phyloP scores from a whole-genome alignment of 2,888 invertebrate genomes.

The Zygogramma bicolorata region DNA sequence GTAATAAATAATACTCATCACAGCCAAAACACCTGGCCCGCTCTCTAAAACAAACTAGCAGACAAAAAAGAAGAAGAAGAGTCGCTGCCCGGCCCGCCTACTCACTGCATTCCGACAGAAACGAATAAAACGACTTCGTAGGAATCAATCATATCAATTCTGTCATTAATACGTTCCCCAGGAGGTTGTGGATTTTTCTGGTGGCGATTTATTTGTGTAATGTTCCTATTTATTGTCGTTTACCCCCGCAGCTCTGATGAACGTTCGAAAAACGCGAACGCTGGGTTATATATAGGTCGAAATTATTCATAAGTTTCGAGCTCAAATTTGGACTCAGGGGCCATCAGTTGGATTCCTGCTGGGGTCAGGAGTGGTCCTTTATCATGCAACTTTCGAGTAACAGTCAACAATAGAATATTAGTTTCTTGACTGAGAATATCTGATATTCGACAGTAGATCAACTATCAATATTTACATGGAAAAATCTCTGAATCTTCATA shows the following conservation, averaged over 20 bases:
- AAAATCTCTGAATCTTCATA: no score
- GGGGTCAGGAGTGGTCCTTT: no score
- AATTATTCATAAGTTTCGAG: background rate
- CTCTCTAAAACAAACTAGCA: constrained; percentile 36
- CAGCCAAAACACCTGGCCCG: constrained; percentile 58
- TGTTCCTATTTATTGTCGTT: constrained; percentile 37
- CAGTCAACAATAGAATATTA: no score
- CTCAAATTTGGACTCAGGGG: background rate
- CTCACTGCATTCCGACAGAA: constrained; percentile 1
- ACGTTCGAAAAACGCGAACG: background rate
- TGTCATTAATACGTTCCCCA: constrained; percentile 49
- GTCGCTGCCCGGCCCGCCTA: constrained; percentile 26
- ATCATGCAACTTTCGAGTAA: background rate
- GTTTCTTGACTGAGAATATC: no score
- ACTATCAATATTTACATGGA: no score
- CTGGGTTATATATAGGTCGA: background rate
- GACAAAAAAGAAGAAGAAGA: constrained; percentile 39
- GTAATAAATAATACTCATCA: constrained; percentile 61
- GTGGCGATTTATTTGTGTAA: constrained; percentile 40
- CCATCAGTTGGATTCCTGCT: background rate
- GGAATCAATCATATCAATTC: constrained; percentile 51
- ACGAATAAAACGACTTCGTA: constrained; percentile 32
- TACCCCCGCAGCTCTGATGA: background rate
- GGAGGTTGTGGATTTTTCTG: constrained; percentile 41
- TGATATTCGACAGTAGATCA: no score